These are phyloP conservation scores for Apoda limacodes DNA, from an alignment of 2,888 invertebrate species.

Conservation along the genomic window DNA sequence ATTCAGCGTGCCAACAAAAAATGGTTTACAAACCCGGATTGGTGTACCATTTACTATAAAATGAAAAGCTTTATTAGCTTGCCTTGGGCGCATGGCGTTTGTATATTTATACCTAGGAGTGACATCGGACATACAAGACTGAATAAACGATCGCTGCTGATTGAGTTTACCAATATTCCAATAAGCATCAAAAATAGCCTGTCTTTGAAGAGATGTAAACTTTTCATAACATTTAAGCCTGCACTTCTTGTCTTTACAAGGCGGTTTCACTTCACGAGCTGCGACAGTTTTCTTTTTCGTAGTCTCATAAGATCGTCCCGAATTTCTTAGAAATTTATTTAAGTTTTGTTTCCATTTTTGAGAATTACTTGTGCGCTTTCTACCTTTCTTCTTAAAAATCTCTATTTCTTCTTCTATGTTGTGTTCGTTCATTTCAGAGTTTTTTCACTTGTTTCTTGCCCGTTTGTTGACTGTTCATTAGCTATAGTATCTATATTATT, in stretches of 20 bases:
- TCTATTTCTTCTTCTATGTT: slow-evolving; percentile 12
- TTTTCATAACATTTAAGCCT: slow-evolving; percentile 13
- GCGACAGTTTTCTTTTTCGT: slow-evolving; percentile 14
- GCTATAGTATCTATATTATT: too few relatives aligned
- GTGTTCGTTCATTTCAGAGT: slow-evolving; percentile 8
- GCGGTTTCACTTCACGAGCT: slow-evolving; percentile 15
- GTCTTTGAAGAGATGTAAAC: slow-evolving; percentile 6
- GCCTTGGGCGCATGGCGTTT: slow-evolving; percentile 1
- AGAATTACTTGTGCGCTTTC: slow-evolving; percentile 14
- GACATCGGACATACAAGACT: slow-evolving; percentile 1
- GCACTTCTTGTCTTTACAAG: too few relatives aligned
- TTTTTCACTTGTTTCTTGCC: slow-evolving; percentile 9
- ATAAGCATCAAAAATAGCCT: too few relatives aligned
- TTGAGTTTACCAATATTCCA: slow-evolving; percentile 4
- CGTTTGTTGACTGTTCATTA: slow-evolving; percentile 3
- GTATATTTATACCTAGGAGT: too few relatives aligned
- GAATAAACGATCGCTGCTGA: background rate
- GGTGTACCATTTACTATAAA: slow-evolving; percentile 3
- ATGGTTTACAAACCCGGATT: slow-evolving; percentile 12
- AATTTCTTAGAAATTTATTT: slow-evolving; percentile 15
- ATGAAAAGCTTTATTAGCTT: slow-evolving; percentile 4
- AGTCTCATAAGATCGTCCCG: slow-evolving; percentile 13
- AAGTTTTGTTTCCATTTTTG: slow-evolving; percentile 17
- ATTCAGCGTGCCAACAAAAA: slow-evolving; percentile 9
- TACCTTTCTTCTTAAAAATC: slow-evolving; percentile 14